Evolutionary conservation across 2,113 vertebrate genomes (phyloP), one percentile per base, ranked within the genome.

Genomic region (Hippopotamus amphibius): DNA sequence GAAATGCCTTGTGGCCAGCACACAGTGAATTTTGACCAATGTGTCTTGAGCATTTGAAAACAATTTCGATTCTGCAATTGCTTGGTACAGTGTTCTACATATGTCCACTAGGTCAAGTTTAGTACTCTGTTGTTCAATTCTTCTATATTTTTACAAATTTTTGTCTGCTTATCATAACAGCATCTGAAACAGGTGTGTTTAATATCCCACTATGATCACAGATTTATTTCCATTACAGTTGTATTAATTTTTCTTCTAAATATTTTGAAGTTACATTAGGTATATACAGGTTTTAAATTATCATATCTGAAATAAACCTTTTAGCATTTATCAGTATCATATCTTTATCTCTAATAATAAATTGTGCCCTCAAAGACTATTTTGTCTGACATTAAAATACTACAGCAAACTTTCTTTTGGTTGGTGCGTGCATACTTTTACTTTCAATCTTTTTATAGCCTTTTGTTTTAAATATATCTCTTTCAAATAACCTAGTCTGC

Each of bases 341-440:
- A 96, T 30, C 59, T 86, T 92, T 82, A 86, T 77, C 37, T 85
- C 65, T 50, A 86, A 71, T 24, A 81, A 55, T 63, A 91, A 81
- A 63, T 59, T 50, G 71, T 48, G 28, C 80, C 59, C 76, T 92
- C 81, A 17, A 89, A 69, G 21, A 10, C 53, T 55, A 92, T 28
- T 88, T 61, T 74, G 53, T 37, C 55, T 69, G 15, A 88, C 43
- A 69, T 16, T 90, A 86, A 94, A 93, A 76, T 46, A 93, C 43
- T 33, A 59, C 3, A 80, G 63, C 15, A 72, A 72, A 90, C 16
- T 84, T 84, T 72, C 61, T 86, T 79, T 57, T n/a, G 48, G 46
- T 57, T 46, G 71, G 55, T 68, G 26, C 65, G 30, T 53, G 22
- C 46, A 61, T 1, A 77, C 50, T 77, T 86, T 97, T 84, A 41